Percentiles rank a stretch among this genome's conserved stretches.
Evolutionary conservation across 2,888 invertebrate species (phyloP).

Genomic region (Synanthedon myopaeformis): DNA sequence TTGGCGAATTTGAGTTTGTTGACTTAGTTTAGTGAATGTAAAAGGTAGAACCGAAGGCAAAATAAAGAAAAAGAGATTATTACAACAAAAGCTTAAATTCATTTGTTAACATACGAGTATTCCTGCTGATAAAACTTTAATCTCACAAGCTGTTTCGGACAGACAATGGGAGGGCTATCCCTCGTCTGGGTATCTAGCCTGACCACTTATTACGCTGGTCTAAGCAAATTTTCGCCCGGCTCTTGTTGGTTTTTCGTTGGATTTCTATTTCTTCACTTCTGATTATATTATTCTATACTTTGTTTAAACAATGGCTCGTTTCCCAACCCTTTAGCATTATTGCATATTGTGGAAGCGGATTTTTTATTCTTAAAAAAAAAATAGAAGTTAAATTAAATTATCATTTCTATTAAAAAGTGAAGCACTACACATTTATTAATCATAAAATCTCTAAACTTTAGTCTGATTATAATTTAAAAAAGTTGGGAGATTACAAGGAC

Average conservation of each 20-base stretch:
- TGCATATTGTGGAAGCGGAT: conserved; percentile 22
- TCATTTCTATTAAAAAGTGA: no score
- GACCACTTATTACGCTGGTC: conserved; percentile 66
- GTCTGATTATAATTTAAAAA: no score
- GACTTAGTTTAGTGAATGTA: no score
- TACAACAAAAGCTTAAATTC: neutral
- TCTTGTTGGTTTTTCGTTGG: conserved; percentile 64
- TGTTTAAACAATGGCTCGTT: conserved; percentile 57
- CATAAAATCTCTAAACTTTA: no score
- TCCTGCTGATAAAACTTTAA: conserved; percentile 12
- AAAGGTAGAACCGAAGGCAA: no score
- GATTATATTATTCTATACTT: conserved; percentile 70
- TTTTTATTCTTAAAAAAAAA: no score
- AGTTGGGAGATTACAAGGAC: no score
- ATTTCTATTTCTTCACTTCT: conserved; percentile 70
- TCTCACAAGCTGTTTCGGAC: conserved; percentile 19
- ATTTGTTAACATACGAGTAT: neutral
- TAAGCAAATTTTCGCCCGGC: conserved; percentile 67
- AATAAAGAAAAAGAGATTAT: no score
- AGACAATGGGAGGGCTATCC: conserved; percentile 43
- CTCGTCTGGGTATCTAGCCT: conserved; percentile 43
- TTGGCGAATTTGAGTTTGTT: no score
- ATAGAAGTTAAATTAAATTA: no score
- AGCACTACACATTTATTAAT: no score
- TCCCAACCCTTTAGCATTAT: conserved; percentile 66